These are phyloP conservation scores for Tiaroga cobitis DNA, from an alignment of 2,797 vertebrate species.

Conservation along the genomic window DNA sequence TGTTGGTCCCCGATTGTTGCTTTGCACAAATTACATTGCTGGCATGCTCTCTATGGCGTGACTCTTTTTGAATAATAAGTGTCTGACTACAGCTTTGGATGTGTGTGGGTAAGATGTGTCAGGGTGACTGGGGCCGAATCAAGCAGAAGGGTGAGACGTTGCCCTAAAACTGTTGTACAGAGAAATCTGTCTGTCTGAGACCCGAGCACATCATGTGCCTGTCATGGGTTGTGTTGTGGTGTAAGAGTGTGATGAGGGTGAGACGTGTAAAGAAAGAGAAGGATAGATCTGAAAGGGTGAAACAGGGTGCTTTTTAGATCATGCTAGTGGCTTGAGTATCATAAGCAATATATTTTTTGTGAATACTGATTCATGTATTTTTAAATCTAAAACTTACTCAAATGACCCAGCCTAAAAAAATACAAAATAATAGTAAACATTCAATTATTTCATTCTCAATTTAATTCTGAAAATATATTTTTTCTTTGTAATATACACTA, in stretches of 20 bases:
- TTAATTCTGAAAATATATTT: background rate
- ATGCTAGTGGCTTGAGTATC: background rate
- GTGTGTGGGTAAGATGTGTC: background rate
- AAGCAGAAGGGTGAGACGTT: background rate
- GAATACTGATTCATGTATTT: background rate
- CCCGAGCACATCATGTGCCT: conserved; percentile 72
- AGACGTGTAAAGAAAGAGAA: background rate
- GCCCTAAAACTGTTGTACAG: background rate
- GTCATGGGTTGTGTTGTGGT: conserved; percentile 74
- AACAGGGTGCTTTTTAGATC: background rate
- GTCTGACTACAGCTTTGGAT: background rate
- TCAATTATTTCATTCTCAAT: background rate
- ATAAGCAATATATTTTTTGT: background rate
- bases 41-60: background rate
- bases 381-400: too few species aligned
- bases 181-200: conserved; percentile 45
- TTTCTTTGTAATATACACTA: too few species aligned
- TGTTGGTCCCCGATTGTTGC: background rate
- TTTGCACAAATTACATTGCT: background rate
- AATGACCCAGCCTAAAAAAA: background rate
- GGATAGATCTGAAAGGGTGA: background rate
- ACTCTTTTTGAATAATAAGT: background rate
- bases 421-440: background rate
- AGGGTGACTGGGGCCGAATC: background rate
- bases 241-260: conserved; percentile 56